These are phyloP conservation scores for Pseudanteris insignis DNA, from an alignment of 2,888 invertebrate species.

Conservation along the genomic window DNA sequence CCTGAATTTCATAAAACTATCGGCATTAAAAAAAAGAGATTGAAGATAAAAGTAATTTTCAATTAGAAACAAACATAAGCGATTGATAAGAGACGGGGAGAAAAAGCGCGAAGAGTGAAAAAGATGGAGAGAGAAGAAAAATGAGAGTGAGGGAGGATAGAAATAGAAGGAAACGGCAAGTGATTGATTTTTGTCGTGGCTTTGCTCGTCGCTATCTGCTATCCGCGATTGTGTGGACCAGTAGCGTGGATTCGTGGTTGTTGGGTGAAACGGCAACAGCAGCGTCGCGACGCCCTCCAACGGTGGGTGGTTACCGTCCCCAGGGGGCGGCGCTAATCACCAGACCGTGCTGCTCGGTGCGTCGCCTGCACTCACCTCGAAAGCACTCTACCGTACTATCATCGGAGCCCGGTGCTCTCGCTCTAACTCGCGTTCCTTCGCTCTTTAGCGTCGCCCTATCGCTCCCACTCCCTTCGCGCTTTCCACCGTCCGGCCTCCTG, in stretches of 20 bases:
- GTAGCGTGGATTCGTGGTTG: conserved; percentile 52
- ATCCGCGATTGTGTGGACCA: conserved; percentile 58
- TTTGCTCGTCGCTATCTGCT: conserved; percentile 60
- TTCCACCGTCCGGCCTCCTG: conserved; percentile 8
- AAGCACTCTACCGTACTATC: conserved; percentile 62
- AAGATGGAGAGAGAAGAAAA: conserved; percentile 30
- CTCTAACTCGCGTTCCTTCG: background rate
- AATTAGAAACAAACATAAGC: too few relatives aligned
- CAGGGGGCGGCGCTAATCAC: conserved; percentile 66
- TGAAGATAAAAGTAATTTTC: too few relatives aligned
- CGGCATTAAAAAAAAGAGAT: too few relatives aligned
- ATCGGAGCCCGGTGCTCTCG: conserved; percentile 46
- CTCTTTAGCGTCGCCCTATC: background rate
- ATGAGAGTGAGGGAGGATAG: too few relatives aligned
- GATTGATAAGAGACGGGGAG: conserved; percentile 24
- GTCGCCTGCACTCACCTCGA: conserved; percentile 62
- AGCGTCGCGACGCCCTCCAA: conserved; percentile 65
- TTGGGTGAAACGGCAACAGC: conserved; percentile 55
- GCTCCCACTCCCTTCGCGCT: conserved; percentile 12
- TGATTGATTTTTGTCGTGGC: conserved; percentile 67
- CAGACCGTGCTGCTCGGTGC: conserved; percentile 64
- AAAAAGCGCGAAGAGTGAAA: conserved; percentile 7
- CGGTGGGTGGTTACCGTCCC: conserved; percentile 65
- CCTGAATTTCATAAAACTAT: too few relatives aligned
- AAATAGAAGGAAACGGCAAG: conserved; percentile 55